Conservation (phyloP, 2,797 vertebrate species). For the Sebastes matsubarae region DNA sequence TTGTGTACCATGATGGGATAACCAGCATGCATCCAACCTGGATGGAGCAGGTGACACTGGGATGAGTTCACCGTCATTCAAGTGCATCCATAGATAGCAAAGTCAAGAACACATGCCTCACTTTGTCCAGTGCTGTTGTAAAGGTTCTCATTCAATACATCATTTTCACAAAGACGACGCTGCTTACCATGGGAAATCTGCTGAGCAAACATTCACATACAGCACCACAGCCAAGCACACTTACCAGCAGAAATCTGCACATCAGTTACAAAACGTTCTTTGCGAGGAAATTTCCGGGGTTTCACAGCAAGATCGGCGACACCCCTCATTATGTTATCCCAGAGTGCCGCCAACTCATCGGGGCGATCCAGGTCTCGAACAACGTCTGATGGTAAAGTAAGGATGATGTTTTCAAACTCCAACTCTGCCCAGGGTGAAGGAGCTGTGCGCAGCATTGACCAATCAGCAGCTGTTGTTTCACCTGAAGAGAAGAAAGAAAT, state of each 20-base stretch:
- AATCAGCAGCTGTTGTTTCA: conserved; percentile 49
- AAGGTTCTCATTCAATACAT: not conserved
- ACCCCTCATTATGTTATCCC: conserved; percentile 84
- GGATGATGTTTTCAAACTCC: conserved; percentile 88
- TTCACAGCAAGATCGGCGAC: conserved; percentile 74
- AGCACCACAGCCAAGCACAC: not conserved
- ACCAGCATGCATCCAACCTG: conserved; percentile 92
- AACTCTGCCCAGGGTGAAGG: conserved; percentile 90
- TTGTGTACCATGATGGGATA: conserved; percentile 90
- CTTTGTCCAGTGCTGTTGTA: not conserved
- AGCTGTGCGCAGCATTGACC: conserved; percentile 62
- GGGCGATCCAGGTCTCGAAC: conserved; percentile 80
- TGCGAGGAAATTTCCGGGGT: conserved; percentile 80
- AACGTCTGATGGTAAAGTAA: conserved; percentile 82
- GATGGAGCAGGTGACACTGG: not conserved
- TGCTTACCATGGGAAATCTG: too few relatives aligned
- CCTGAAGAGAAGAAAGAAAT: conserved; percentile 32
- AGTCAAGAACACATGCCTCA: not conserved
- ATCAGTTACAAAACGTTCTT: conserved; percentile 86
- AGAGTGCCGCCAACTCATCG: conserved; percentile 75
- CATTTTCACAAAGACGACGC: too few relatives aligned
- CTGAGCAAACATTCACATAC: not conserved
- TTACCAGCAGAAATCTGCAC: conserved; percentile 83
- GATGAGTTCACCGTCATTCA: not conserved
- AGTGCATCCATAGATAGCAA: not conserved